Conservation (phyloP, 2,113 vertebrate genomes). For the Rhynchomys soricoides region DNA sequence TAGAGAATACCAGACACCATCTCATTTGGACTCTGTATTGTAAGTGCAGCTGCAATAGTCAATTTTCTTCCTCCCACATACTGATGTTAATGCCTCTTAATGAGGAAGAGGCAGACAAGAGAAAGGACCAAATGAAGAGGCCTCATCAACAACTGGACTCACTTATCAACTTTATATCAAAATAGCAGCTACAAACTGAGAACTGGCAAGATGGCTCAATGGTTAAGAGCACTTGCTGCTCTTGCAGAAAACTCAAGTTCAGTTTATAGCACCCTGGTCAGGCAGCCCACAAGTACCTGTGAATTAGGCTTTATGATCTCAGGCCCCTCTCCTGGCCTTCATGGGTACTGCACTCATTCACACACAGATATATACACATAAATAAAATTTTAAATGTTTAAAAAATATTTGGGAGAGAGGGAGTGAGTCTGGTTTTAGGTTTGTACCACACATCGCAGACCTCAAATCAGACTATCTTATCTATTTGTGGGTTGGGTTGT, state of each 20-base stretch:
- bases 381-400: background rate
- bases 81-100: background rate
- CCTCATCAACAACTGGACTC: background rate
- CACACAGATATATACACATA: background rate
- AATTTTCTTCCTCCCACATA: background rate
- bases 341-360: background rate
- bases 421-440: background rate
- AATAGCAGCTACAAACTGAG: slow-evolving; percentile 22
- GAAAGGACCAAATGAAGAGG: slow-evolving; percentile 46
- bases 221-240: background rate
- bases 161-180: slow-evolving; percentile 41
- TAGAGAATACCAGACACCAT: background rate
- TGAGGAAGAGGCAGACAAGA: background rate
- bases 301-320: background rate
- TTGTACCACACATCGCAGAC: background rate
- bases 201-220: background rate
- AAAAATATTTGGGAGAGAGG: background rate
- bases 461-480: background rate
- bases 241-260: background rate
- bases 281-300: background rate
- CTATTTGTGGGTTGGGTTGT: background rate
- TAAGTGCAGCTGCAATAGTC: background rate
- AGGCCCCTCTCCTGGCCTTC: background rate
- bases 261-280: background rate
- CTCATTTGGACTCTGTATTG: background rate